These are phyloP conservation scores for Osmerus eperlanus DNA, from an alignment of 2,113 vertebrate genomes.

Conservation along the genomic window DNA sequence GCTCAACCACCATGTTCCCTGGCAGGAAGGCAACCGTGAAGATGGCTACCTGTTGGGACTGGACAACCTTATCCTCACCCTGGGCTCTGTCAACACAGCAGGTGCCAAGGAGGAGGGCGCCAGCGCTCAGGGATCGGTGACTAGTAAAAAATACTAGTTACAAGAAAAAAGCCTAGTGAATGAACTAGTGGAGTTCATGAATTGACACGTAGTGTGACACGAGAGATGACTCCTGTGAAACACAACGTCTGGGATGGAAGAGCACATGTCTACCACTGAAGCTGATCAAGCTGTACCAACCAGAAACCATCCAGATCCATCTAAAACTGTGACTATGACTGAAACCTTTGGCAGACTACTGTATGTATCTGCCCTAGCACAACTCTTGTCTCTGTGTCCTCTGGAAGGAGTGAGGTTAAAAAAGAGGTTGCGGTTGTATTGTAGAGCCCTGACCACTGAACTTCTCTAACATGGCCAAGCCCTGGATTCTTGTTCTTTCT, in stretches of 20 bases:
- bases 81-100: conserved; percentile 44
- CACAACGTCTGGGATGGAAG: too few species aligned
- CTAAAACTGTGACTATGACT: too few species aligned
- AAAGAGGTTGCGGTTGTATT: neutral
- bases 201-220: too few species aligned
- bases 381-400: neutral
- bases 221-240: too few species aligned
- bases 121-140: neutral
- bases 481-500: too few species aligned
- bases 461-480: too few species aligned
- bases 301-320: too few species aligned
- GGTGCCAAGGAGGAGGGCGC: conserved; percentile 2
- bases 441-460: neutral
- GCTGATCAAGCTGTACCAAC: too few species aligned
- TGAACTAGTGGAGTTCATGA: neutral
- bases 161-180: neutral
- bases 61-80: conserved; percentile 84
- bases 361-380: neutral
- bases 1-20: conserved; percentile 83
- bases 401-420: neutral
- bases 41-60: conserved; percentile 95
- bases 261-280: too few species aligned
- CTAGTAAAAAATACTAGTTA: neutral
- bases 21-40: conserved; percentile 95
- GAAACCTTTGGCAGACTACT: too few species aligned